Evolutionary conservation across 2,888 invertebrate genomes (phyloP).

Genomic region (Chrysopilus asiliformis): DNA sequence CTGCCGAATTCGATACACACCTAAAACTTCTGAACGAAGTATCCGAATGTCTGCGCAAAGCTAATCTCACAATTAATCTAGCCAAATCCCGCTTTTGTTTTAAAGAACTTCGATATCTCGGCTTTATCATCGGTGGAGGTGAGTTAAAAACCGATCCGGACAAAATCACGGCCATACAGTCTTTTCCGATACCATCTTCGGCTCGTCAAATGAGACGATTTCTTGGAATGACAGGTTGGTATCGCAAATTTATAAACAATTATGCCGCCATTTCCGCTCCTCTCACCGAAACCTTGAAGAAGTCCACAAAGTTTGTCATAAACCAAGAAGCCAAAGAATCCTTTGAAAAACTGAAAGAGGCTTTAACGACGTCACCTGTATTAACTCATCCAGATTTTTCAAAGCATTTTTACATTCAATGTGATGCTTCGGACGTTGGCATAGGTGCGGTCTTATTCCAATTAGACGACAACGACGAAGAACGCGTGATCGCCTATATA

Average conservation of each 20-base stretch:
- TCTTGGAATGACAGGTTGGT: constrained; percentile 16
- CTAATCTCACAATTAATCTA: not conserved
- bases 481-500: constrained; percentile 7
- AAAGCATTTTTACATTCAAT: constrained; percentile 11
- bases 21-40: not conserved
- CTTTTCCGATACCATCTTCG: constrained; percentile 10
- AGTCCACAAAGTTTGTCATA: constrained; percentile 1
- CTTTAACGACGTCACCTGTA: constrained; percentile 9
- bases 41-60: not conserved
- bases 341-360: constrained; percentile 9
- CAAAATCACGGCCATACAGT: constrained; percentile 9
- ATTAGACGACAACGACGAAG: constrained; percentile 6
- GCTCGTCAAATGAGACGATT: constrained; percentile 12
- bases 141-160: constrained; percentile 11
- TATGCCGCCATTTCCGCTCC: constrained; percentile 12
- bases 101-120: constrained; percentile 4
- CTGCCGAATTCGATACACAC: not conserved
- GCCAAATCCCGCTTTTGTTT: not conserved
- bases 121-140: constrained; percentile 13
- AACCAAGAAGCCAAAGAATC: not conserved
- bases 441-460: constrained; percentile 11
- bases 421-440: constrained; percentile 12
- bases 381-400: constrained; percentile 11
- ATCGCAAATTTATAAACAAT: constrained; percentile 12
- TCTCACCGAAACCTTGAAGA: constrained; percentile 12